A percentile compares a stretch with the other conserved stretches of the same genome.
Evolutionary conservation across 2,888 invertebrate species (phyloP).

Genomic region (Cremastinae sp.): DNA sequence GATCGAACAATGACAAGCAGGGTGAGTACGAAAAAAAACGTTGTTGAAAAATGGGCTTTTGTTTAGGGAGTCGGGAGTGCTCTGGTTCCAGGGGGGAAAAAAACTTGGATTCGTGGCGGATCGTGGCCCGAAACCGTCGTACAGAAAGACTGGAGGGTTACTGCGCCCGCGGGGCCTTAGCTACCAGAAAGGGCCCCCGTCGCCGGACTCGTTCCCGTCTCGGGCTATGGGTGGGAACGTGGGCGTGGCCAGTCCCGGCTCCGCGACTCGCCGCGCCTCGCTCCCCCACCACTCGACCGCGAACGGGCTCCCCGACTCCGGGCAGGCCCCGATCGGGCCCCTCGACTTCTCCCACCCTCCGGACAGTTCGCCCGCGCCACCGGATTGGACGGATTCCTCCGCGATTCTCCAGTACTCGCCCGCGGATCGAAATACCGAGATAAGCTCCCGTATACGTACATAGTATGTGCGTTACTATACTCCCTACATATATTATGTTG

Average conservation of each 20-base stretch:
- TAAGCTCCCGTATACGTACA: slow-evolving; percentile 60
- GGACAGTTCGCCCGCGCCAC: slow-evolving; percentile 62
- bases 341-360: slow-evolving; percentile 58
- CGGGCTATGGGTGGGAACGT: slow-evolving; percentile 63
- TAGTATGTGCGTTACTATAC: no score
- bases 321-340: slow-evolving; percentile 55
- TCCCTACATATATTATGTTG: slow-evolving; percentile 62
- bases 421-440: slow-evolving; percentile 58
- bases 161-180: slow-evolving; percentile 81
- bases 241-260: slow-evolving; percentile 64
- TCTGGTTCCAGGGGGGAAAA: slow-evolving; percentile 3
- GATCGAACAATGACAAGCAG: slow-evolving; percentile 32
- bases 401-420: slow-evolving; percentile 55
- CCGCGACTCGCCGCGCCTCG: slow-evolving; percentile 43
- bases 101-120: slow-evolving; percentile 62
- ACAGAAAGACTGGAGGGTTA: slow-evolving; percentile 80
- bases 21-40: slow-evolving; percentile 9
- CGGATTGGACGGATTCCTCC: slow-evolving; percentile 53
- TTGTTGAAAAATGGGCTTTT: background rate
- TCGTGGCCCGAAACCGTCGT: slow-evolving; percentile 76
- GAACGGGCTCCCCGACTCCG: slow-evolving; percentile 34
- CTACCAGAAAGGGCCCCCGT: slow-evolving; percentile 74
- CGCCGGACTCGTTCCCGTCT: slow-evolving; percentile 43
- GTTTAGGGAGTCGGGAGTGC: slow-evolving; percentile 14
- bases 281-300: slow-evolving; percentile 44